Evolutionary conservation across 2,113 vertebrate species (phyloP).

Genomic region (Bubo scandiacus): DNA sequence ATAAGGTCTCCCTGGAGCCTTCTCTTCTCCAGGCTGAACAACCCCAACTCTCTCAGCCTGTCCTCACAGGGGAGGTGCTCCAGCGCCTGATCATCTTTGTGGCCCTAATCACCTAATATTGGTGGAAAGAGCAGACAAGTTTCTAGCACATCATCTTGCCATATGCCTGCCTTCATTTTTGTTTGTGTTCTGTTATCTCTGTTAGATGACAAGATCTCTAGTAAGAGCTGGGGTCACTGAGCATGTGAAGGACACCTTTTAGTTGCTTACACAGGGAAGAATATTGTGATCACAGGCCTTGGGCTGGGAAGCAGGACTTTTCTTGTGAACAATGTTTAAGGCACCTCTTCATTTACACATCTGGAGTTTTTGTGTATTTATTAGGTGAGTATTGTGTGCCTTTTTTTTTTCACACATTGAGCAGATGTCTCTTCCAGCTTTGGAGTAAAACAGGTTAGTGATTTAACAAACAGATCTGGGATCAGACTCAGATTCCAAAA

Average conservation of each 20-base stretch:
- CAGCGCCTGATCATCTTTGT: too few species aligned
- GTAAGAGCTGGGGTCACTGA: background rate
- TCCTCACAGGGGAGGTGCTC: too few species aligned
- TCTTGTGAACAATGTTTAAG: background rate
- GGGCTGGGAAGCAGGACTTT: background rate
- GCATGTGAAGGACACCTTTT: background rate
- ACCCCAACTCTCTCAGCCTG: too few species aligned
- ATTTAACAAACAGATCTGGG: background rate
- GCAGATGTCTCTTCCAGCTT: background rate
- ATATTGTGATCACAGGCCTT: background rate
- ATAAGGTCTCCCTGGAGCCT: too few species aligned
- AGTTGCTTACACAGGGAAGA: background rate
- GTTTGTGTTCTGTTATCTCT: background rate
- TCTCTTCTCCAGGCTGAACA: too few species aligned
- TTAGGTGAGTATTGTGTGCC: background rate
- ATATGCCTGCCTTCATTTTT: background rate
- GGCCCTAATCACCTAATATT: background rate
- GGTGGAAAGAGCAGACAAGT: background rate
- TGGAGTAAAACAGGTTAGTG: background rate
- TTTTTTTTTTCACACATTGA: background rate
- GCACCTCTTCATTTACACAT: background rate
- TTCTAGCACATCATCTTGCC: background rate
- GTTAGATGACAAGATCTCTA: background rate
- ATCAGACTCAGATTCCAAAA: background rate
- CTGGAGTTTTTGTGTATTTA: background rate